Base-by-base conservation (phyloP, 2,888 invertebrate genomes). In the Thumatha senex region DNA sequence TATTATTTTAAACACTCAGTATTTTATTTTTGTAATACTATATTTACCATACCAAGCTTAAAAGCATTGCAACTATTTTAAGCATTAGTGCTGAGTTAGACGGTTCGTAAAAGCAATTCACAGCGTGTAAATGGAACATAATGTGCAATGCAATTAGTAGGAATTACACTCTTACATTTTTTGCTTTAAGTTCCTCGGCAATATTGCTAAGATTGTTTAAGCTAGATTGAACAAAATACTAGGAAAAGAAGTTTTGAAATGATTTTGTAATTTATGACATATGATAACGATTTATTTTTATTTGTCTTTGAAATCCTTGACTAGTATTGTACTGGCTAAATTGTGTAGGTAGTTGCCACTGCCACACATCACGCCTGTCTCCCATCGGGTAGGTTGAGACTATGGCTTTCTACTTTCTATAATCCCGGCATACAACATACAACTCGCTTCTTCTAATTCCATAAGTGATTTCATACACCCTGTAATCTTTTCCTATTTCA, bases 61-160 rank as follows among this genome's bases (percentile, higher is more conserved):
- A 41, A 46, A 51, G 42, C 44, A 34, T n/a, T 39, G 43, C 38
- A 29, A 14, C 18, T 29, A 36, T 35, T 30, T 13, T 42, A 42
- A 42, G 18, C 46, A 45, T 40, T 40, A 35, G 35, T 40, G 41
- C 46, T 41, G n/a, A 45, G 24, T 46, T 46, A 46, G 45, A 46
- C 49, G 44, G 30, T 18, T 41, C 39, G 18, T 50, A 50, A 50
- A 46, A 50, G 34, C 44, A 35, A 50, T 45, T 50, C 35, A 12
- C 43, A 33, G 18, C 33, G 9, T 42, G n/a, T 33, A 42, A 49
- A 44, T 44, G 43, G 31, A 15, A 40, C 29, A 24, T 50, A 50
- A 45, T 50, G 45, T 40, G 49, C 45, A 13, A 30, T 50, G 49
- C 45, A 50, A 45, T 50, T 45, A 50, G 45, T 12, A 40, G 15